A percentile compares a stretch with the other conserved stretches of the same genome.
These are phyloP conservation scores for Orthonyx spaldingii DNA, from an alignment of 2,113 vertebrate genomes.

Conservation along the genomic window DNA sequence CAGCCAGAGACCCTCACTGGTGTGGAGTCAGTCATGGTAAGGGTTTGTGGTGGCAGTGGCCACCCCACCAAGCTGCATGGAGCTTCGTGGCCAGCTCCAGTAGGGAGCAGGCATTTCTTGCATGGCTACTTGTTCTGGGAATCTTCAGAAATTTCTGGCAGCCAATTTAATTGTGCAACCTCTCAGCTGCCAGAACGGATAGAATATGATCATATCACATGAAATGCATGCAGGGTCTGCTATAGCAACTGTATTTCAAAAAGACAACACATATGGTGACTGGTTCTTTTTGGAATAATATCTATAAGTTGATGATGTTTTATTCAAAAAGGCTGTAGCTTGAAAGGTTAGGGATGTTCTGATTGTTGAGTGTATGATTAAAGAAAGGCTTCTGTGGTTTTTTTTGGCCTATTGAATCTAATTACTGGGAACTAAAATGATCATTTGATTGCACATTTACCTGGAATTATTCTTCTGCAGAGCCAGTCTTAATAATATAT, in stretches of 20 bases:
- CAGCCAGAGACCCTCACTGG: background rate
- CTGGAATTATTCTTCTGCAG: constrained; percentile 68
- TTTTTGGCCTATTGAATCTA: constrained; percentile 64
- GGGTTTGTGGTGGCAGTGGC: background rate
- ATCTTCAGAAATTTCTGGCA: constrained; percentile 65
- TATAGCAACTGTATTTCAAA: constrained; percentile 69
- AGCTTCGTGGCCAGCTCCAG: background rate
- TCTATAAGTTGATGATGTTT: constrained; percentile 69
- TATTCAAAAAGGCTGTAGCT: constrained; percentile 68
- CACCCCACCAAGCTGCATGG: rapidly evolving
- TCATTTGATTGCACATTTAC: constrained; percentile 70
- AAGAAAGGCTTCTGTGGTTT: constrained; percentile 47
- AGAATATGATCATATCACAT: constrained; percentile 67
- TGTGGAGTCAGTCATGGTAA: background rate
- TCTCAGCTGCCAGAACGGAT: constrained; percentile 66
- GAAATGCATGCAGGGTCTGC: constrained; percentile 66
- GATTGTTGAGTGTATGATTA: constrained; percentile 64
- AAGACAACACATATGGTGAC: constrained; percentile 67
- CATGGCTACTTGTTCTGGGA: constrained; percentile 52
- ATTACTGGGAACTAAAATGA: constrained; percentile 67
- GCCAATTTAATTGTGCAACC: constrained; percentile 63
- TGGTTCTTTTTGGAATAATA: constrained; percentile 71
- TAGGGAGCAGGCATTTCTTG: constrained; percentile 17
- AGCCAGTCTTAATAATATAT: constrained; percentile 70
- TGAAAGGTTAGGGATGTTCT: constrained; percentile 69